Percentiles rank a stretch among this genome's conserved stretches.
Evolutionary conservation across 2,888 invertebrate genomes (phyloP).

Genomic region (Rhyacophila evoluta): DNA sequence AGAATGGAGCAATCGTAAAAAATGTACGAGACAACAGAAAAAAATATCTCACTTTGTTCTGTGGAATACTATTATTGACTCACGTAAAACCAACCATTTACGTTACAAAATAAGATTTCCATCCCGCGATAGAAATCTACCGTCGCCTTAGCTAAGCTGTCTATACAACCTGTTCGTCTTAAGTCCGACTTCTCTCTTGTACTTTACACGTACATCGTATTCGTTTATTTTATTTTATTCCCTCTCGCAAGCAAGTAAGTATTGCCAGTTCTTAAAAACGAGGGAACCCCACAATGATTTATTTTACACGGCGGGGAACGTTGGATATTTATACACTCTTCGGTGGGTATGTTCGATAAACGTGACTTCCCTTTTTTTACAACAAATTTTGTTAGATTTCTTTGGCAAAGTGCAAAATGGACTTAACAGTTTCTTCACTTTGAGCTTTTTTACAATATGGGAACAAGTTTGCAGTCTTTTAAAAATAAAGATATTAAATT

Average conservation of each 20-base stretch:
- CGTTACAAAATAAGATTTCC: constrained; percentile 34
- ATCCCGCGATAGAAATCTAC: constrained; percentile 29
- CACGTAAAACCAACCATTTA: constrained; percentile 32
- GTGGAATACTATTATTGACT: constrained; percentile 17
- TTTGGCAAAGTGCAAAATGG: constrained; percentile 4
- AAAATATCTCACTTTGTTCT: constrained; percentile 22
- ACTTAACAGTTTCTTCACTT: constrained; percentile 1
- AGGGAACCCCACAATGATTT: constrained; percentile 29
- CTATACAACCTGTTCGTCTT: constrained; percentile 28
- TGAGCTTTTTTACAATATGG: neutral
- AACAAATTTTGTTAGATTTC: constrained; percentile 36
- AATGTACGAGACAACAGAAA: constrained; percentile 10
- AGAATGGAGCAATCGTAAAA: neutral
- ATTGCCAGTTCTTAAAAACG: constrained; percentile 33
- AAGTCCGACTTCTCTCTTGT: constrained; percentile 25
- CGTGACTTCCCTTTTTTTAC: constrained; percentile 33
- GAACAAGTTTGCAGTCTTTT: constrained; percentile 28
- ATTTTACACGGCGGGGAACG: constrained; percentile 7
- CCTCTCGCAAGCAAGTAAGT: constrained; percentile 27
- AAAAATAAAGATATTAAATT: no score
- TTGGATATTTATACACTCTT: constrained; percentile 35
- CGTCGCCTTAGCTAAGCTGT: constrained; percentile 29
- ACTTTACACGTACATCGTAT: constrained; percentile 28
- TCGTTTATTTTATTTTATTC: constrained; percentile 33
- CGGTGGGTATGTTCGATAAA: constrained; percentile 31